Evolutionary conservation across 2,888 invertebrate species (phyloP), one percentile per base, ranked within the genome.

Genomic region (Eudemis profundana): DNA sequence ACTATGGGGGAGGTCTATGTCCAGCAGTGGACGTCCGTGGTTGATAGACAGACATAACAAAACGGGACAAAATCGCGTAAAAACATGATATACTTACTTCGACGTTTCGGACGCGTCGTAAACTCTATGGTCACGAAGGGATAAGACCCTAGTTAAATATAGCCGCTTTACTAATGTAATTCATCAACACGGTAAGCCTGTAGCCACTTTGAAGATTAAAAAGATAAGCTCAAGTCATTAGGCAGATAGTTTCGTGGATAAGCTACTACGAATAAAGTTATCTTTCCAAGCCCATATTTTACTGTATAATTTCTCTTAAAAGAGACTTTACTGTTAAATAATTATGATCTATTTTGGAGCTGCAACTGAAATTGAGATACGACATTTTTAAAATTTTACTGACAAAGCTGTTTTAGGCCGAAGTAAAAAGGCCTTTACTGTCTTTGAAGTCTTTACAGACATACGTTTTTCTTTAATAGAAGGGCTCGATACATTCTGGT

Each of bases 181-280:
- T 44, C 44, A 44, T 44, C 44, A 44, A 44, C 8, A 46, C 5
- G 5, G 17, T 17, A 29, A 44, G 44, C n/a, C 29, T 12, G 15
- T 29, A 17, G 42, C 54, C 51, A 51, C 15, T 56, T 56, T 19
- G 17, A 12, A 27, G 23, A 56, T 56, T 44, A 44, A 44, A 56
- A 29, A 15, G 42, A 56, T 56, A 44, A 19, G 15, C 10, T 12
- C 5, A 4, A 12, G 56, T 44, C 56, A 56, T 56, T 56, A 56
- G 29, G 17, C 17, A 17, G 56, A 56, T 56, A 56, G 56, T 29
- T 19, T 8, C 0, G 7, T 29, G 14, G 44, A 56, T 44, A 44
- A 29, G 27, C 10, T 4, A 7, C 33, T 10, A 56, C 42, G 42
- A 56, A 56, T 29, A 23, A 42, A 14, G 15, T 17, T 2, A 33